phyloP scores from a whole-genome alignment of 2,797 vertebrate species.

The Coregonus ussuriensis region DNA sequence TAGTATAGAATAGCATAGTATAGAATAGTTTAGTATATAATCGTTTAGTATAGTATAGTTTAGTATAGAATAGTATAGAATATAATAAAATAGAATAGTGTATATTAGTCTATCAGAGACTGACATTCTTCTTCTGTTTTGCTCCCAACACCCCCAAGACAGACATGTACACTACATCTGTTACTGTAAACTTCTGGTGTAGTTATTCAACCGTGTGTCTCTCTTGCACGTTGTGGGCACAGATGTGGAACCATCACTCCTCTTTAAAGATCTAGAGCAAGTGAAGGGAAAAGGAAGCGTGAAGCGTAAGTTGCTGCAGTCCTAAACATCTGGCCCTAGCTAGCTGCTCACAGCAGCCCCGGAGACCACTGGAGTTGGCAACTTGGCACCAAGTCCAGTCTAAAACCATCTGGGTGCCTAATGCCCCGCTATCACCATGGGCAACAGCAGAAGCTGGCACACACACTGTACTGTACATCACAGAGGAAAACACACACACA shows the following conservation, averaged over 20 bases:
- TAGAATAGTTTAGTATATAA: too few relatives aligned
- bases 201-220: background rate
- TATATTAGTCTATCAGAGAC: too few relatives aligned
- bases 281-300: background rate
- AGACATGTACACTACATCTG: background rate
- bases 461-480: background rate
- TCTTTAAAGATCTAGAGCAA: background rate
- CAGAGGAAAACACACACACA: background rate
- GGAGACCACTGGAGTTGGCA: background rate
- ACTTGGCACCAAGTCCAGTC: background rate
- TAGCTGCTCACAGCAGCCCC: background rate
- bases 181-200: background rate
- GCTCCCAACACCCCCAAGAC: background rate
- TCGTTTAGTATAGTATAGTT: too few relatives aligned
- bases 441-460: background rate
- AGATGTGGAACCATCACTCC: background rate
- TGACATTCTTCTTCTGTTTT: too few relatives aligned
- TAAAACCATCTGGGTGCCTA: background rate
- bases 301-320: background rate
- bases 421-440: background rate
- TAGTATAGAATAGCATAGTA: too few relatives aligned
- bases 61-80: background rate
- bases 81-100: too few relatives aligned
- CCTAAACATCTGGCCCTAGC: slow-evolving; percentile 3
- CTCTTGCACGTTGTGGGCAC: background rate